phyloP scores from a whole-genome alignment of 1,140 invertebrate genomes.

The Drosophila equinoxialis region DNA sequence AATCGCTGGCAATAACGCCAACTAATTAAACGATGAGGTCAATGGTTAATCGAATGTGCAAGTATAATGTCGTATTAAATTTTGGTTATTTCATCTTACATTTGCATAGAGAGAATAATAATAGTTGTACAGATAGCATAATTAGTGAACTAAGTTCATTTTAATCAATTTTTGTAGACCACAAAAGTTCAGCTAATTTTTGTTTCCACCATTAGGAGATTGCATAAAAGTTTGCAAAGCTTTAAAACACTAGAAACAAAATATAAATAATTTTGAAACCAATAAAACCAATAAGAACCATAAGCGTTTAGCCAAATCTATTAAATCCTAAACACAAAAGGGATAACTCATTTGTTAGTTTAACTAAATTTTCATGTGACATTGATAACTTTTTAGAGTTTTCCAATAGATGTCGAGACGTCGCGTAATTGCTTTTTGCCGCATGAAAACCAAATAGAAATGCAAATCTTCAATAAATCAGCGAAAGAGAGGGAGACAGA shows the following conservation, averaged over 20 bases:
- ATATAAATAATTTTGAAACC: neutral
- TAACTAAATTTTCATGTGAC: constrained; percentile 30
- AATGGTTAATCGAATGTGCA: neutral
- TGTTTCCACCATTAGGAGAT: no score
- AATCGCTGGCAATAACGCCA: neutral
- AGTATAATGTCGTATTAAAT: neutral
- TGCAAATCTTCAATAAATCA: constrained; percentile 47
- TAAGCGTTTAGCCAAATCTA: neutral
- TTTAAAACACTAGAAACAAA: no score
- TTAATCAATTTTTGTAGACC: no score
- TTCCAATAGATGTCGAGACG: constrained; percentile 40
- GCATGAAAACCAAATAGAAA: constrained; percentile 17
- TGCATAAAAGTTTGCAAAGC: no score
- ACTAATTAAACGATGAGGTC: constrained; percentile 3
- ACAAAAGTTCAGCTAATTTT: no score
- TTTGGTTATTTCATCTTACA: no score
- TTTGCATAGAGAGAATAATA: no score
- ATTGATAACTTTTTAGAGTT: constrained; percentile 19
- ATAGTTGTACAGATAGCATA: no score
- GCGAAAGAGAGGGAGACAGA: neutral
- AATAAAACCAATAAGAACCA: no score
- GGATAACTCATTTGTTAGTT: neutral
- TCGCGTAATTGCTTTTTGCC: constrained; percentile 62
- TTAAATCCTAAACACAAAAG: no score
- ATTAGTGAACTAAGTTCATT: no score